Conservation (phyloP, 2,888 invertebrate genomes). For the Rhamnusium bicolor region DNA sequence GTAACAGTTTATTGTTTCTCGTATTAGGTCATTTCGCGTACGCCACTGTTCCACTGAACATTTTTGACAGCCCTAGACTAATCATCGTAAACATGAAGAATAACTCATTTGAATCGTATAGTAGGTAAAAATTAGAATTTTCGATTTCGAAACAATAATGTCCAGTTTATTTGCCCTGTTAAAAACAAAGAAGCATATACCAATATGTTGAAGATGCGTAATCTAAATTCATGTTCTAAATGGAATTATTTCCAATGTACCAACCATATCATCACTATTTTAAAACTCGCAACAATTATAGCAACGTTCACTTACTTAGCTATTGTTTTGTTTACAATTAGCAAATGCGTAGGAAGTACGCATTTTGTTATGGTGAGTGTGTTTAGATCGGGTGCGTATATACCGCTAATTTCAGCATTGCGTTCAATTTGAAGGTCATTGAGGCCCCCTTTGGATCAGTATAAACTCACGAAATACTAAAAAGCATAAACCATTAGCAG, state of each 20-base stretch:
- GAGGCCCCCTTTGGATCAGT: constrained; percentile 32
- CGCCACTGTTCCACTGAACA: no score
- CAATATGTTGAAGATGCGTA: not conserved
- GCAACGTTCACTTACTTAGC: not conserved
- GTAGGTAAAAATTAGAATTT: no score
- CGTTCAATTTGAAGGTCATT: constrained; percentile 33
- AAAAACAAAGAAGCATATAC: no score
- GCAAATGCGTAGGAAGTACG: constrained; percentile 26
- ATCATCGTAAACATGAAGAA: no score
- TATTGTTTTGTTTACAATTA: constrained; percentile 19
- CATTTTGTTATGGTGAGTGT: constrained; percentile 11
- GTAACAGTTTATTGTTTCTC: no score
- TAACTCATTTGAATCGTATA: no score
- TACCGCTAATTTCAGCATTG: constrained; percentile 27
- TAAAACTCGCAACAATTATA: not conserved
- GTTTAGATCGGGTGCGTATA: constrained; percentile 13
- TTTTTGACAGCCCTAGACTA: no score
- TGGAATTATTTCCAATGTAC: not conserved
- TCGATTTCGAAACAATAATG: not conserved
- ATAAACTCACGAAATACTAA: constrained; percentile 8
- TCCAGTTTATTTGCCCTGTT: not conserved
- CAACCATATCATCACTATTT: constrained; percentile 11
- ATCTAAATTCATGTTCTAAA: not conserved
- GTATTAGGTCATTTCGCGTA: no score
- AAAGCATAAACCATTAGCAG: constrained; percentile 11